Conservation (phyloP, 1,140 invertebrate genomes). For the Magallana ariakensis region DNA sequence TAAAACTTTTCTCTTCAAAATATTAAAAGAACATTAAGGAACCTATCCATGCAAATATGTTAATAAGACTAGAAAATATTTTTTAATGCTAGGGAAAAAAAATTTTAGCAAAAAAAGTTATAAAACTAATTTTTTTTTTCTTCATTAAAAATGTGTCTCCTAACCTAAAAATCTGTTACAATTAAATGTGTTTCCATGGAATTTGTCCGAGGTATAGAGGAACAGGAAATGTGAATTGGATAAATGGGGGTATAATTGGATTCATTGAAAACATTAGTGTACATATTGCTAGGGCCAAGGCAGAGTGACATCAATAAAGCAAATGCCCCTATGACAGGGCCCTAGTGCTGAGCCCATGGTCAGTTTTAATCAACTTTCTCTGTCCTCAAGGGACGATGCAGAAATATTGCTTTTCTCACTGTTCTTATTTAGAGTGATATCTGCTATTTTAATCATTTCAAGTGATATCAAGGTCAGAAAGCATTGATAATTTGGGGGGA, state of each 20-base stretch:
- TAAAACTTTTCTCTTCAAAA: too few species aligned
- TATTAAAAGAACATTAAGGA: too few species aligned
- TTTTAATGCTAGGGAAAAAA: not conserved
- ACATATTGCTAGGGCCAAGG: not conserved
- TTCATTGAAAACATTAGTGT: constrained; percentile 37
- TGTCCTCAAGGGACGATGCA: not conserved
- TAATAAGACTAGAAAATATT: not conserved
- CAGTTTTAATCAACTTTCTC: constrained; percentile 32
- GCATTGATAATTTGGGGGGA: constrained; percentile 2
- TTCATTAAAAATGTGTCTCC: not conserved
- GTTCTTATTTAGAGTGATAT: constrained; percentile 26
- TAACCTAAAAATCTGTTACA: not conserved
- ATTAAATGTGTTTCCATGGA: not conserved
- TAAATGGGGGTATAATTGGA: constrained; percentile 19
- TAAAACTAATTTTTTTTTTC: not conserved
- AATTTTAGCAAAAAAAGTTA: not conserved
- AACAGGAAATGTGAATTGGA: not conserved
- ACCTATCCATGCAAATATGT: too few species aligned
- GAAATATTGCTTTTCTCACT: constrained; percentile 38
- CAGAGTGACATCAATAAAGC: constrained; percentile 23
- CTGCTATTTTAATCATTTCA: constrained; percentile 32
- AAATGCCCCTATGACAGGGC: not conserved
- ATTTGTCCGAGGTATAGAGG: not conserved
- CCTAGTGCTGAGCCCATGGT: not conserved
- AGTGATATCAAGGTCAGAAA: constrained; percentile 28